Evolutionary conservation across 2,113 vertebrate genomes (phyloP), one percentile per base, ranked within the genome.

Genomic region (Burhinus oedicnemus): DNA sequence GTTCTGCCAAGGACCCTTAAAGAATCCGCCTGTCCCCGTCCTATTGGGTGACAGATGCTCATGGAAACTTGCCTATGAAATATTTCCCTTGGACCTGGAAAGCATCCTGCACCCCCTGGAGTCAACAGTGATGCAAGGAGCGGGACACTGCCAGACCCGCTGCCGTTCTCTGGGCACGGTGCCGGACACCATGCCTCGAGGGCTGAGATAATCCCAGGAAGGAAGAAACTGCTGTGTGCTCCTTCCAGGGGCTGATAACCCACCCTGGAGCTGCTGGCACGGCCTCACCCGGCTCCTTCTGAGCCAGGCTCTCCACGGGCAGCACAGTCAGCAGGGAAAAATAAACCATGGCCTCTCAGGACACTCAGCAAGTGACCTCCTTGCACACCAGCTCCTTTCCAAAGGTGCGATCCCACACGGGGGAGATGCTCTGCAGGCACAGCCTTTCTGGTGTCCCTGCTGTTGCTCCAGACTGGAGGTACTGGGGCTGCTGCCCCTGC

Each of bases 121-220:
- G 91, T 84, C 72, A 65, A n/a, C 55, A 44, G 93, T 42, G 42
- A 54, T 40, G 91, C 32, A 36, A 96, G 60, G 60, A 85, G 47
- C 5, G 4, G 87, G 89, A 64, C 7, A 15, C 45, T 76, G 94
- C 89, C 96, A 96, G 94, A n/a, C 42, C 58, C 0, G 18, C 84
- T 23, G 89, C 92, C 0, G 61, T 77, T 85, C 78, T 51, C 83
- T 0, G n/a, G 96, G 95, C 91, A 4, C 5, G 2, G 81, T 87
- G 96, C 93, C 94, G 29, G 89, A 96, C 87, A 75, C 65, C 4
- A 8, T 22, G 81, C 89, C 95, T 42, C 2, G 0, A 66, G 90
- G 81, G 78, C 84, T 76, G 77, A 93, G 87, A 91, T 97, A 97
- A 96, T 97, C 91, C 94, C 89, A 85, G 96, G 94, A 96, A 96